phyloP scores from a whole-genome alignment of 1,140 invertebrate genomes.

The Linepithema humile region DNA sequence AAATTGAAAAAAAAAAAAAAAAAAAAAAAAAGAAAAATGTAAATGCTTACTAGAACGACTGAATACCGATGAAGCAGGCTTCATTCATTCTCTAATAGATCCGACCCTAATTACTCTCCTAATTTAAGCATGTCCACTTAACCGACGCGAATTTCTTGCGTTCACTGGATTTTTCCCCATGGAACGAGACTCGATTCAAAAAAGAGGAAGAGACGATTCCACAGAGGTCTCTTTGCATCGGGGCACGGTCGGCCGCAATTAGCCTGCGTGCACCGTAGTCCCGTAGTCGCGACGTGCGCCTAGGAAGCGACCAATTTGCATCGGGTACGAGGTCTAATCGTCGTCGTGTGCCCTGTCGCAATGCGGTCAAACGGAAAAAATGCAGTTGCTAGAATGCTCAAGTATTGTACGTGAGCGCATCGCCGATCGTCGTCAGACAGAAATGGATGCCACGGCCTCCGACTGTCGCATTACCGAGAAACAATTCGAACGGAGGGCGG shows the following conservation, averaged over 20 bases:
- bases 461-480: not conserved
- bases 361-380: slow-evolving; percentile 69
- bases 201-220: not conserved
- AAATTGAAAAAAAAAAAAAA: not conserved
- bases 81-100: not conserved
- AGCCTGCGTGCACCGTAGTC: slow-evolving; percentile 50
- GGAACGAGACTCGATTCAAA: slow-evolving; percentile 11
- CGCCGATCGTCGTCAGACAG: slow-evolving; percentile 25
- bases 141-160: not conserved
- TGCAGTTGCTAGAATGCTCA: slow-evolving; percentile 45
- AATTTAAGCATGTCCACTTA: slow-evolving; percentile 7
- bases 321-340: slow-evolving; percentile 53
- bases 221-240: not conserved
- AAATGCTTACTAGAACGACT: not conserved
- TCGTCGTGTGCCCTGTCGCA: slow-evolving; percentile 54
- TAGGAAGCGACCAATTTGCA: slow-evolving; percentile 66
- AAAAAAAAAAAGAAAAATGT: too few relatives aligned
- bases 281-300: slow-evolving; percentile 50
- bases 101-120: not conserved
- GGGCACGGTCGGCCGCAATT: slow-evolving; percentile 25
- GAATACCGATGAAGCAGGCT: not conserved
- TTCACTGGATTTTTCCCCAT: not conserved
- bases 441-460: slow-evolving; percentile 52
- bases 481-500: not conserved
- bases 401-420: not conserved